Base-by-base conservation (phyloP, 1,140 invertebrate genomes). In the Coenobita brevimanus region DNA sequence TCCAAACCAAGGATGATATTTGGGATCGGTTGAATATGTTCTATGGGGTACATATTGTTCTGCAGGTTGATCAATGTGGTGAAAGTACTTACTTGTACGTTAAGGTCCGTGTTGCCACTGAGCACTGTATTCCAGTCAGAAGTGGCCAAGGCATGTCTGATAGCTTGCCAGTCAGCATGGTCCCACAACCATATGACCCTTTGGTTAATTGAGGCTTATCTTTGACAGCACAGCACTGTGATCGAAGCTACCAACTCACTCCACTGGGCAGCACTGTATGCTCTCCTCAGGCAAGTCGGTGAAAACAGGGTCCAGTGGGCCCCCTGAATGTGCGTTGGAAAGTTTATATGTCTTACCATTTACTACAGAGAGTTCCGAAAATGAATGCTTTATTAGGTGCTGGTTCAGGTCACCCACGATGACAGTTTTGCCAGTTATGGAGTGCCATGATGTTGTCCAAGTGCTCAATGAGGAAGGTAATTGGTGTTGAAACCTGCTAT, bases 171-270 rank as follows among this genome's bases (percentile, higher is more conserved):
- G 24, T 69, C 13, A 2, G 64, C 64, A 3, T 21, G 13, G 10
- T 69, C 64, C 64, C 64, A 69, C 64, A 69, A 36, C 64, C 64
- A 69, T 2, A 69, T 69, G 13, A 69, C 64, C 24, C 64, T 27
- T 27, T 27, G 8, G 64, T 36, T 69, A 1, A 1, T 17, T 69
- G 13, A 69, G 64, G 13, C 62, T 30, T 6, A 64, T 3, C 4
- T 64, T 3, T 6, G 3, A 6, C 3, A 64, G 62, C 3, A 64
- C 62, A 3, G 62, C 62, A 21, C 33, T 64, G 21, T 64, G 62
- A 21, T 3, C 62, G 4, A 30, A 64, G 21, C 62, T 64, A 21
- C 62, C 62, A 6, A 64, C 62, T 64, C 62, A 3, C 4, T 64
- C 3, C 21, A 64, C 6, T 30, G n/a, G 62, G 62, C 3, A 6